These are phyloP conservation scores for Lucilia sericata DNA, from an alignment of 1,140 invertebrate species.

Conservation along the genomic window DNA sequence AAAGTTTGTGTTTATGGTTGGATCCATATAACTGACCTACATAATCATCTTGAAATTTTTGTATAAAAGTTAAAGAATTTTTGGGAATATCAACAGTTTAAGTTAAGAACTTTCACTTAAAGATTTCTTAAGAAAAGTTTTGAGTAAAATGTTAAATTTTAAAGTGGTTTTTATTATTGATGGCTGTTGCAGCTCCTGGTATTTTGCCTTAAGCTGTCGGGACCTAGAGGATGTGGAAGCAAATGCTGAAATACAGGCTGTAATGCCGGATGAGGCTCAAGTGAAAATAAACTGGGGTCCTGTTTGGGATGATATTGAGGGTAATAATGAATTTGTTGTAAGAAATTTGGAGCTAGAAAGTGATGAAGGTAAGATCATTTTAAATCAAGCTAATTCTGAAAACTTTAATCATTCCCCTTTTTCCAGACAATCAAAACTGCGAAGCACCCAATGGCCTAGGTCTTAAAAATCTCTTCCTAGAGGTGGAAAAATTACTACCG, in stretches of 20 bases:
- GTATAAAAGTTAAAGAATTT: conserved; percentile 24
- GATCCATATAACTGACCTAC: background rate
- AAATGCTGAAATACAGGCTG: background rate
- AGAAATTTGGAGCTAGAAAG: background rate
- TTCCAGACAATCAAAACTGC: background rate
- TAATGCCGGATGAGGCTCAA: background rate
- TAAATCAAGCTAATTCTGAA: background rate
- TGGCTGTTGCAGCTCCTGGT: background rate
- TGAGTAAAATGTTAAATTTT: background rate
- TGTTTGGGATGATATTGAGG: conserved; percentile 35
- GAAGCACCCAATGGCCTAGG: conserved; percentile 44
- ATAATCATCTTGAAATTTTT: background rate
- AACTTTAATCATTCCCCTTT: background rate
- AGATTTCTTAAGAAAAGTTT: background rate
- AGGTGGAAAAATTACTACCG: conserved; percentile 28
- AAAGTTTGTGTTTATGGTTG: background rate
- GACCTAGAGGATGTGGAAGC: background rate
- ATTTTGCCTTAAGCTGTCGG: background rate
- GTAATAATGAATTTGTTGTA: conserved; percentile 25
- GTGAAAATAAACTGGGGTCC: conserved; percentile 32
- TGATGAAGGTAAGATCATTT: background rate
- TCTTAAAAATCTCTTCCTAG: conserved; percentile 25
- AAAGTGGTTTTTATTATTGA: background rate
- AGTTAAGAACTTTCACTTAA: background rate
- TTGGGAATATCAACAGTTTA: background rate